Evolutionary conservation across 2,113 vertebrate species (phyloP).

Genomic region (Syrmaticus mikado): DNA sequence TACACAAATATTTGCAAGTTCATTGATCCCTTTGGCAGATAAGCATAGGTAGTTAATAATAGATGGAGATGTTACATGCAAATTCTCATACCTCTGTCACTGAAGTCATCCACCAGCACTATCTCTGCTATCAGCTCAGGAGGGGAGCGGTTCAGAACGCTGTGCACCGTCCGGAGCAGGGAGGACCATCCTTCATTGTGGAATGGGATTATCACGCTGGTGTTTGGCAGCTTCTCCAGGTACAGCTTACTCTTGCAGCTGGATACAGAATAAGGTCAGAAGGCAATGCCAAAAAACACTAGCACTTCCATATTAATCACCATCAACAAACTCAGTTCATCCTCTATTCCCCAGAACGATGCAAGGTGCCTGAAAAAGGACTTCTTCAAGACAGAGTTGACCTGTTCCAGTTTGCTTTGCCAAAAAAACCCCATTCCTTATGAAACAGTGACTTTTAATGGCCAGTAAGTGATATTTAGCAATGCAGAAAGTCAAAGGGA

Average conservation of each 20-base stretch:
- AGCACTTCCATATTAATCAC: neutral
- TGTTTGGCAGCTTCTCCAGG: conserved; percentile 90
- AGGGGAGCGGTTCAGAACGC: conserved; percentile 94
- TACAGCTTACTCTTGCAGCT: conserved; percentile 96
- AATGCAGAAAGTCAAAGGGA: neutral
- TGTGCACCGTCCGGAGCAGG: conserved; percentile 94
- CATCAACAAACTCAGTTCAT: neutral
- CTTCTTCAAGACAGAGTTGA: neutral
- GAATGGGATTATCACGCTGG: conserved; percentile 96
- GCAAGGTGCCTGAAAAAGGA: neutral
- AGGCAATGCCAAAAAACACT: neutral
- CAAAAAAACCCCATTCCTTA: neutral
- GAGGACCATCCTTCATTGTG: conserved; percentile 99
- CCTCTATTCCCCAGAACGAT: neutral
- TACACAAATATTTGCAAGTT: neutral
- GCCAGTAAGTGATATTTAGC: neutral
- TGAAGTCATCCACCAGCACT: conserved; percentile 97
- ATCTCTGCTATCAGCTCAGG: conserved; percentile 92
- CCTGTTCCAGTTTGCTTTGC: neutral
- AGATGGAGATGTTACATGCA: neutral
- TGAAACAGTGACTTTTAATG: neutral
- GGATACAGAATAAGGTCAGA: conserved; percentile 21
- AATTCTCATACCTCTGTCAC: conserved; percentile 89
- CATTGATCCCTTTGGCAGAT: neutral
- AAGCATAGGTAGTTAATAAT: neutral